phyloP scores from a whole-genome alignment of 2,888 invertebrate genomes.

The Ganaspis brasiliensis region DNA sequence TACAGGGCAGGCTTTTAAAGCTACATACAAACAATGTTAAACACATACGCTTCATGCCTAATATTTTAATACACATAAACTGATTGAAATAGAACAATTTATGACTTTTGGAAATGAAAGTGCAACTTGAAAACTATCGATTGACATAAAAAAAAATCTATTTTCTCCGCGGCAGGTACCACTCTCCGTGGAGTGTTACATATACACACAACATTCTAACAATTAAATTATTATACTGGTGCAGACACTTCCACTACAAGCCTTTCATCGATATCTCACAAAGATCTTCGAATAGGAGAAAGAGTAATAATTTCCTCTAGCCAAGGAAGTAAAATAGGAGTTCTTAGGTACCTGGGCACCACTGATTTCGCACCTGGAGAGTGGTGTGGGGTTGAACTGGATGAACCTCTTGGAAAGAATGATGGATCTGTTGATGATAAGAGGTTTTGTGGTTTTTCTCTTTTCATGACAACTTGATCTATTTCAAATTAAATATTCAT shows the following conservation, averaged over 20 bases:
- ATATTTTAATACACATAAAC: no score
- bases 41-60: no score
- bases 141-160: no score
- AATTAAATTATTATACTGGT: conserved; percentile 20
- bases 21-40: no score
- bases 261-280: conserved; percentile 78
- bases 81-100: no score
- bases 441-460: conserved; percentile 83
- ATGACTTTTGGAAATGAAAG: no score
- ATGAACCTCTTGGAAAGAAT: conserved; percentile 96
- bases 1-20: no score
- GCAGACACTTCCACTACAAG: conserved; percentile 82
- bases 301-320: conserved; percentile 94
- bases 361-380: conserved; percentile 96
- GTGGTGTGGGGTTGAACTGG: conserved; percentile 98
- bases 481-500: conserved; percentile 4
- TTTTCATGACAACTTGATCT: conserved; percentile 17
- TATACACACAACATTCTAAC: background rate
- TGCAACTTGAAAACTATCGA: no score
- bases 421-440: conserved; percentile 96
- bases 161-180: no score
- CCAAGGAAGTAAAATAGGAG: conserved; percentile 94
- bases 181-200: background rate
- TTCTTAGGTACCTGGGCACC: conserved; percentile 91
- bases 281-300: conserved; percentile 92